These are phyloP conservation scores for Platalea minor DNA, from an alignment of 2,797 vertebrate genomes.

Conservation along the genomic window DNA sequence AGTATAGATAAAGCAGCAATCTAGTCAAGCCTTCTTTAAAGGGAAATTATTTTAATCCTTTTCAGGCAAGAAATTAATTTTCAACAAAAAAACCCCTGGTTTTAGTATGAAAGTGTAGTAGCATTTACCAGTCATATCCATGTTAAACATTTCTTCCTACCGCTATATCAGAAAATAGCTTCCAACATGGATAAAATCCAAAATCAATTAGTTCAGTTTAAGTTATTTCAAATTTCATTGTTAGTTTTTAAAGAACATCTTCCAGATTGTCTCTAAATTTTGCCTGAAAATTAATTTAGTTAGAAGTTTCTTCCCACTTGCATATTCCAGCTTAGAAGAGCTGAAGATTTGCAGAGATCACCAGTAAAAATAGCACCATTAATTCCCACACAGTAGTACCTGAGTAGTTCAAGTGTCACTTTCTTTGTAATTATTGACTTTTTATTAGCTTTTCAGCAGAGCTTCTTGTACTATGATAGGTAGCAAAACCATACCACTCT, in stretches of 20 bases:
- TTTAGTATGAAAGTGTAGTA: constrained; percentile 42
- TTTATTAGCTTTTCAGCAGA: neutral
- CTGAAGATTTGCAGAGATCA: neutral
- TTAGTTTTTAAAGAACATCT: constrained; percentile 52
- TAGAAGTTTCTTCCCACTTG: neutral
- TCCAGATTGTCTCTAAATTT: constrained; percentile 43
- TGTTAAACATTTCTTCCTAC: constrained; percentile 48
- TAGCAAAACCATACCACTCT: neutral
- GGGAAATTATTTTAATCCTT: constrained; percentile 70
- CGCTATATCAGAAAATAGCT: constrained; percentile 59
- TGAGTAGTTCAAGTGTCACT: neutral
- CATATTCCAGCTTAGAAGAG: neutral
- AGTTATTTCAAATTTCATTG: constrained; percentile 69
- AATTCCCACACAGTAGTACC: neutral
- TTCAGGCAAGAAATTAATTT: constrained; percentile 73
- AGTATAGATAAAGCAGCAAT: constrained; percentile 29
- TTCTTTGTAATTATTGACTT: neutral
- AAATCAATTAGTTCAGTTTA: constrained; percentile 74
- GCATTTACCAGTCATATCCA: constrained; percentile 64
- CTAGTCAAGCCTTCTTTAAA: constrained; percentile 59
- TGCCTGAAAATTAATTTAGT: constrained; percentile 30
- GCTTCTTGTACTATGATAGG: neutral
- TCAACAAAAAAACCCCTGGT: neutral
- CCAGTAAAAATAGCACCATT: constrained; percentile 1
- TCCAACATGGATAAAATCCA: constrained; percentile 56